Base-by-base conservation (phyloP, 2,888 invertebrate genomes). In the Sesia apiformis region DNA sequence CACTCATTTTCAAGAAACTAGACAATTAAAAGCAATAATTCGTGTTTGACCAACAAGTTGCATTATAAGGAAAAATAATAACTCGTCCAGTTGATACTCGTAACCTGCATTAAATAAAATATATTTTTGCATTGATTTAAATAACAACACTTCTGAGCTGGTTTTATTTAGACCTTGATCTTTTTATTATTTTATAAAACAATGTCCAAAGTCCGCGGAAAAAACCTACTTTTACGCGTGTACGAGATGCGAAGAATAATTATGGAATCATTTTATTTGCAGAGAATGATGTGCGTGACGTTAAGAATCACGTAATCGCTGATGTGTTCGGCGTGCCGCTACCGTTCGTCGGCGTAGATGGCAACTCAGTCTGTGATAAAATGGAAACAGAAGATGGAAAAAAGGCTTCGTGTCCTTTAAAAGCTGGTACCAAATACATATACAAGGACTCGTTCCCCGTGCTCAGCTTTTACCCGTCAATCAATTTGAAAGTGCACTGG, bases 281-380 rank as follows among this genome's bases (percentile, higher is more conserved):
- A 92, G 91, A 90, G 0, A 73, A 76, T 7, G 92, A 94, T 59
- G 67, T 92, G n/a, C 55, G 70, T 0, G 76, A 74, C 0, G 54
- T 95, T 51, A 90, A 54, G 51, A 94, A 93, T 57, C 73, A 81
- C 5, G 95, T 96, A 4, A 78, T 76, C 58, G 96, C 94, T 0
- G 79, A 88, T 0, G 86, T 95, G 23, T 70, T 91, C 3, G 92
- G 92, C 0, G 70, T 95, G 0, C 85, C 91, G 0, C 68, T 96
- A 53, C 96, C 96, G 0, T 96, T 95, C 72, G 70, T 94, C 5
- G 96, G 96, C 5, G 94, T 95, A 7, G 94, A 96, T 71, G 93
- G 93, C 6, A 85, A 81, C 39, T 90, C 91, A 53, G 92, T 95
- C 40, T 96, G 96, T 66, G 84, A 89, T 38, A 91, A 92, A 62